Evolutionary conservation across 1,140 invertebrate genomes (phyloP), one percentile per base, ranked within the genome.

Genomic region (Drosophila orosa): DNA sequence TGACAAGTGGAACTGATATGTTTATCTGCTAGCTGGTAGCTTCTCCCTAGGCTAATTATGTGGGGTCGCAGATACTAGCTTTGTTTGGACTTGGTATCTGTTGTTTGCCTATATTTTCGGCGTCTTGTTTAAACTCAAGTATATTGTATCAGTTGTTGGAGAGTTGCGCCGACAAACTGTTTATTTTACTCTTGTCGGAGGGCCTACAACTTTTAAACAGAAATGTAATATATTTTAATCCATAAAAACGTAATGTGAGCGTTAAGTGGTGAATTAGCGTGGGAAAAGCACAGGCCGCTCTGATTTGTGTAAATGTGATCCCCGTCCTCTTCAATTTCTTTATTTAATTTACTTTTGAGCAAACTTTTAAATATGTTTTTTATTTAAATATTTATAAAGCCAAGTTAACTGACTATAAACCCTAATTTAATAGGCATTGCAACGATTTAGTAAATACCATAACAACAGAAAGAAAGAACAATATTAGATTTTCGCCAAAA

Each of bases 1-100:
- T 33, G 67, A 58, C 25, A 9, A 66, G 9, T 58, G 50, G 27
- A 45, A 72, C 66, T 72, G 52, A 48, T 58, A 71, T 48, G 65
- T 48, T 71, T 71, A 74, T 74, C 27, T 74, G 69, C 22, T 52
- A 55, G 37, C 27, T 45, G 31, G 37, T 17, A 35, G 47, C 48
- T 47, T 25, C 33, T 68, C 19, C 19, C 33, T 39, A 40, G n/a
- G 50, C 33, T 71, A 72, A 71, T 71, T 72, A 39, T 58, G 33
- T 33, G 50, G 31, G 40, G 57, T 22, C 25, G 42, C 22, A 57
- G 68, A 58, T 71, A n/a, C n/a, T n/a, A 71, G 27, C 27, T 2
- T 19, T 25, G 19, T 52, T 65, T 45, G 25, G 27, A 27, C 9
- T 17, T 17, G 35, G 27, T 65, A 24, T 48, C 29, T 35, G 48